A percentile compares a stretch with the other conserved stretches of the same genome.
phyloP scores from a whole-genome alignment of 1,140 invertebrate species.

The Pristionchus pacificus region DNA sequence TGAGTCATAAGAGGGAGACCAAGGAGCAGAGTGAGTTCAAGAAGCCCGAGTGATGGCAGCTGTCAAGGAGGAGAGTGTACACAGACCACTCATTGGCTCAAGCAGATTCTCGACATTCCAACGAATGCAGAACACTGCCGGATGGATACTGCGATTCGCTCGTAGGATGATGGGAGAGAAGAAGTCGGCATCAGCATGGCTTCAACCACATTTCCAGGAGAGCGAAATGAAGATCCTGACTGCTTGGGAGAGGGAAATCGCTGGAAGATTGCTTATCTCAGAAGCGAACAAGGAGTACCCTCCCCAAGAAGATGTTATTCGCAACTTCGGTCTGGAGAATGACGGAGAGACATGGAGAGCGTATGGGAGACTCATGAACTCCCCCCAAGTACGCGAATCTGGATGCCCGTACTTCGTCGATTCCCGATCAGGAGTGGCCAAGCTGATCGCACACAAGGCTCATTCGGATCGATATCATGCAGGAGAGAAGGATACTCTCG shows the following conservation, averaged over 20 bases:
- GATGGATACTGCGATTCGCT: background rate
- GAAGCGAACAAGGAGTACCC: background rate
- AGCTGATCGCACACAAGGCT: constrained; percentile 11
- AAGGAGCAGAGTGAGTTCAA: constrained; percentile 4
- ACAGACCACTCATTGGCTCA: background rate
- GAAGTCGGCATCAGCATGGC: background rate
- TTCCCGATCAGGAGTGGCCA: constrained; percentile 3
- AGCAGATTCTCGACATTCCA: background rate
- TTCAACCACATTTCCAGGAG: background rate
- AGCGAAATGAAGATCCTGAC: no score
- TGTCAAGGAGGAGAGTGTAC: background rate
- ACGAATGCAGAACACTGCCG: constrained; percentile 2
- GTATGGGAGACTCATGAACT: constrained; percentile 12
- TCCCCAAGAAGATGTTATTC: background rate
- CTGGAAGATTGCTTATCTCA: background rate
- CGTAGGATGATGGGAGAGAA: background rate
- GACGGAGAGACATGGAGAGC: constrained; percentile 12
- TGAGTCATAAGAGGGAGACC: no score
- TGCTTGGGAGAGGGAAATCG: background rate
- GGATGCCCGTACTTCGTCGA: constrained; percentile 18
- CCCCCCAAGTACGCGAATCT: constrained; percentile 5
- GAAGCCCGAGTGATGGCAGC: background rate
- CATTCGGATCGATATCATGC: constrained; percentile 3
- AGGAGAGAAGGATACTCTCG: constrained; percentile 8
- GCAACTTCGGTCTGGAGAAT: background rate